phyloP scores from a whole-genome alignment of 2,113 vertebrate species.

The Salvelinus alpinus region DNA sequence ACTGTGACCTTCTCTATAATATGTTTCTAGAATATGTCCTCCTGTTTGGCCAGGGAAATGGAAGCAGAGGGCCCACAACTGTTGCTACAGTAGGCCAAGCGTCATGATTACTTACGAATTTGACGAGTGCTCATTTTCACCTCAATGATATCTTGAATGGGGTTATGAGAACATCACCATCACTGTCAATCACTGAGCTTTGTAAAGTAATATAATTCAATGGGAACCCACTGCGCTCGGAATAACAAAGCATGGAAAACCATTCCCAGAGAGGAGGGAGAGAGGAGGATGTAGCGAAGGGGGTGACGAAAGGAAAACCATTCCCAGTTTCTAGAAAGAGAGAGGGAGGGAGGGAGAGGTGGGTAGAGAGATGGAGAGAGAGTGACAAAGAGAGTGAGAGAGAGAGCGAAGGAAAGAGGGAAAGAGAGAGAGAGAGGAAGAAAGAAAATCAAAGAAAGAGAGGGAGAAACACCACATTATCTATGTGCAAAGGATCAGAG shows the following conservation, averaged over 20 bases:
- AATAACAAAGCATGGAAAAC: conserved; percentile 63
- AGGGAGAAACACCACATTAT: background rate
- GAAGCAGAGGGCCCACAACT: conserved; percentile 21
- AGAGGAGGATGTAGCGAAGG: background rate
- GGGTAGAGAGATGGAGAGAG: background rate
- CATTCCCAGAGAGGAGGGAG: conserved; percentile 42
- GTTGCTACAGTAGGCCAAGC: conserved; percentile 33
- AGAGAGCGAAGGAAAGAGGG: background rate
- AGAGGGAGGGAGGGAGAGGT: background rate
- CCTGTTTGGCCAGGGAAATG: background rate
- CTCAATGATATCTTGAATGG: conserved; percentile 57
- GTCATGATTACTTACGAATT: conserved; percentile 56
- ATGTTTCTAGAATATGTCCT: background rate
- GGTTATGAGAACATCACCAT: conserved; percentile 55
- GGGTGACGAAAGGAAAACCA: background rate
- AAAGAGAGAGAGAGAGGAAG: background rate
- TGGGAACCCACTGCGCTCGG: conserved; percentile 42
- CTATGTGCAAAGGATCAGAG: background rate
- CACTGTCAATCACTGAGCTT: conserved; percentile 53
- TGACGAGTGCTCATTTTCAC: conserved; percentile 52
- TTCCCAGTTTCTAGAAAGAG: conserved; percentile 12
- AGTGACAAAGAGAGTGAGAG: background rate
- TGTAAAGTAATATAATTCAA: conserved; percentile 61
- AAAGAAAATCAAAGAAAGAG: background rate
- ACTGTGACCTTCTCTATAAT: conserved; percentile 3